Evolutionary conservation across 92 coral and sea anemone genomes (phyloP).

Genomic region (Zoanthus sociatus): DNA sequence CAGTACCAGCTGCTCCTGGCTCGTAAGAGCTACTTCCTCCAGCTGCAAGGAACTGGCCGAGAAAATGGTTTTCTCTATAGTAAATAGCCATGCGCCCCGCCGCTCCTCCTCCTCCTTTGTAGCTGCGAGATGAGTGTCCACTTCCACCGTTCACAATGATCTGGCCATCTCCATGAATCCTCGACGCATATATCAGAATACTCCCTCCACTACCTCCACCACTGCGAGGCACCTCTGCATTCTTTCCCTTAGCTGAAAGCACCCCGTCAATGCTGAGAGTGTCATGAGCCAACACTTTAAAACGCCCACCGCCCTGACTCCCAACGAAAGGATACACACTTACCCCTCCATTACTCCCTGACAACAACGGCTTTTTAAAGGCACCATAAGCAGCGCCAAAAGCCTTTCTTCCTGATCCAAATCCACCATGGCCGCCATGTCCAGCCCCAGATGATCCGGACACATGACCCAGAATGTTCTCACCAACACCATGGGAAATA

Average conservation of each 20-base stretch:
- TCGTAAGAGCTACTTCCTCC: slow-evolving; percentile 71
- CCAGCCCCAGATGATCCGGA: slow-evolving; percentile 77
- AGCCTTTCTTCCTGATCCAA: slow-evolving; percentile 52
- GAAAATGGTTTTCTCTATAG: slow-evolving; percentile 67
- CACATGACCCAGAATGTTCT: slow-evolving; percentile 52
- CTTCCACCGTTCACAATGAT: slow-evolving; percentile 67
- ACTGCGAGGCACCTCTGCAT: slow-evolving; percentile 54
- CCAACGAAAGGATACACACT: slow-evolving; percentile 64
- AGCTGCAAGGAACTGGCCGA: slow-evolving; percentile 67
- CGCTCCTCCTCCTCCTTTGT: slow-evolving; percentile 74
- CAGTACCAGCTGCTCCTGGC: slow-evolving; percentile 78
- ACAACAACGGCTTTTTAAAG: slow-evolving; percentile 52
- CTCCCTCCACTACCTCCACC: slow-evolving; percentile 84
- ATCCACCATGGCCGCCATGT: slow-evolving; percentile 79
- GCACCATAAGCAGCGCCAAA: slow-evolving; percentile 71
- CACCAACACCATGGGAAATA: slow-evolving; percentile 45
- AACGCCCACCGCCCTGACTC: slow-evolving; percentile 71
- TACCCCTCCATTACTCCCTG: slow-evolving; percentile 71
- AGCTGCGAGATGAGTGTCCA: slow-evolving; percentile 48
- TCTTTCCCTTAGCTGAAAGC: slow-evolving; percentile 63
- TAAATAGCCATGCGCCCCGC: slow-evolving; percentile 73
- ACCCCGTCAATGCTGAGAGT: slow-evolving; percentile 66
- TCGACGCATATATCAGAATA: slow-evolving; percentile 55
- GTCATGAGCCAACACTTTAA: slow-evolving; percentile 71
- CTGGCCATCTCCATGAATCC: slow-evolving; percentile 71